A percentile compares a stretch with the other conserved stretches of the same genome.
phyloP scores from a whole-genome alignment of 1,140 invertebrate species.

The Orchestia grillus region DNA sequence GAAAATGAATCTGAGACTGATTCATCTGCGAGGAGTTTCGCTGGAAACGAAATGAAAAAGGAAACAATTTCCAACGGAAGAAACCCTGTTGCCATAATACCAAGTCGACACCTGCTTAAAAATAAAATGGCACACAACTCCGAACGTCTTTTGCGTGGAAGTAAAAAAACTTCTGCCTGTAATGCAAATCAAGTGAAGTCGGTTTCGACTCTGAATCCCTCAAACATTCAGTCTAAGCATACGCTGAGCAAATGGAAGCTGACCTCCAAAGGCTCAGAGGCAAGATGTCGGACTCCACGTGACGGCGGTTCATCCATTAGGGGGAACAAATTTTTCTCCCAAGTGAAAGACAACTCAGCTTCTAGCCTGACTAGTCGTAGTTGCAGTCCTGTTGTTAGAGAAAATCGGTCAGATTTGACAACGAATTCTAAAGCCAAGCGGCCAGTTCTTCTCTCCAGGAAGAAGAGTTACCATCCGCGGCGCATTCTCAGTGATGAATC shows the following conservation, averaged over 20 bases:
- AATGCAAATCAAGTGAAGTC: background rate
- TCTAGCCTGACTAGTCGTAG: background rate
- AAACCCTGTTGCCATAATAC: too few relatives aligned
- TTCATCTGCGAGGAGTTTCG: background rate
- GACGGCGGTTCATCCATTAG: background rate
- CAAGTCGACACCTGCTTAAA: background rate
- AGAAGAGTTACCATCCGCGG: background rate
- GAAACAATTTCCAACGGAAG: background rate
- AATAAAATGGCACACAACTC: background rate
- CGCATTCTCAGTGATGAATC: conserved; percentile 39
- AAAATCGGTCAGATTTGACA: background rate
- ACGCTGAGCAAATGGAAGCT: background rate
- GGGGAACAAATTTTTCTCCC: background rate
- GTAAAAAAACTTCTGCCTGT: background rate
- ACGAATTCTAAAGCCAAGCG: background rate
- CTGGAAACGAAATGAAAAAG: background rate
- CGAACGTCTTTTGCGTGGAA: background rate
- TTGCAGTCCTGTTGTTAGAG: background rate
- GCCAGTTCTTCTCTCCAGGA: background rate
- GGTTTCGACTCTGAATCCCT: background rate
- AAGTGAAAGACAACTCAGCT: background rate
- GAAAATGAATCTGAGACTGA: background rate
- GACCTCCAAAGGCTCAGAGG: background rate
- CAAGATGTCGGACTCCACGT: background rate
- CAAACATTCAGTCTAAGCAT: background rate